Percentiles rank a stretch among this genome's conserved stretches.
Evolutionary conservation across 2,888 invertebrate genomes (phyloP).

Genomic region (Scaptomyza flava): DNA sequence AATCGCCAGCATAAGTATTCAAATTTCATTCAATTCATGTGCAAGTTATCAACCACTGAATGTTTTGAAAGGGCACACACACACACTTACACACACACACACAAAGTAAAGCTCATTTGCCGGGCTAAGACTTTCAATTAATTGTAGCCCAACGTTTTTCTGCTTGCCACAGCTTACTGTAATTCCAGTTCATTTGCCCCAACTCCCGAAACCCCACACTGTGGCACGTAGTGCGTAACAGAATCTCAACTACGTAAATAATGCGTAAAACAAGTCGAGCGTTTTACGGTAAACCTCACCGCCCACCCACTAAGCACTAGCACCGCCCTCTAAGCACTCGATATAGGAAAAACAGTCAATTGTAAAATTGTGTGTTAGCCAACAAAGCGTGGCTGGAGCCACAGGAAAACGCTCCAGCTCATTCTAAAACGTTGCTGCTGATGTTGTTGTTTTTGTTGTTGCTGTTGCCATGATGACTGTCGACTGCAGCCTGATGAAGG

Average conservation of each 20-base stretch:
- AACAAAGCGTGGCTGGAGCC: slow-evolving; percentile 50
- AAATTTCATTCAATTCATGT: slow-evolving; percentile 18
- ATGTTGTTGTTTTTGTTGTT: background rate
- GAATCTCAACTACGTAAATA: slow-evolving; percentile 72
- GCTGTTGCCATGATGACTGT: slow-evolving; percentile 50
- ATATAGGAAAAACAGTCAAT: slow-evolving; percentile 64
- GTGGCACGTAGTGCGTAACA: slow-evolving; percentile 40
- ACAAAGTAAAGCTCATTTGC: slow-evolving; percentile 23
- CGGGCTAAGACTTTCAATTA: slow-evolving; percentile 62
- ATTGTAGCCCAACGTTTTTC: slow-evolving; percentile 70
- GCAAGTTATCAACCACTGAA: slow-evolving; percentile 12
- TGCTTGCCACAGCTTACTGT: slow-evolving; percentile 68
- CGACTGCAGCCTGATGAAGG: slow-evolving; percentile 61
- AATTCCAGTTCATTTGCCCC: slow-evolving; percentile 65
- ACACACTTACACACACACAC: slow-evolving; percentile 1
- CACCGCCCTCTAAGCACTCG: background rate
- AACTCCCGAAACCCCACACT: slow-evolving; percentile 15
- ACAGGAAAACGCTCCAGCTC: slow-evolving; percentile 12
- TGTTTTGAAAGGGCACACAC: slow-evolving; percentile 3
- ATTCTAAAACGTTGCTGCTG: slow-evolving; percentile 8
- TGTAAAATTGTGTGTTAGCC: slow-evolving; percentile 74
- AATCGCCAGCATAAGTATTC: slow-evolving; percentile 18
- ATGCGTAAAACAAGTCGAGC: slow-evolving; percentile 79
- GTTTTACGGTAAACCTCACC: slow-evolving; percentile 58
- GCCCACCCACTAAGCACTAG: background rate